Base-by-base conservation (phyloP, 2,113 vertebrate genomes). In the Xiphophorus maculatus region DNA sequence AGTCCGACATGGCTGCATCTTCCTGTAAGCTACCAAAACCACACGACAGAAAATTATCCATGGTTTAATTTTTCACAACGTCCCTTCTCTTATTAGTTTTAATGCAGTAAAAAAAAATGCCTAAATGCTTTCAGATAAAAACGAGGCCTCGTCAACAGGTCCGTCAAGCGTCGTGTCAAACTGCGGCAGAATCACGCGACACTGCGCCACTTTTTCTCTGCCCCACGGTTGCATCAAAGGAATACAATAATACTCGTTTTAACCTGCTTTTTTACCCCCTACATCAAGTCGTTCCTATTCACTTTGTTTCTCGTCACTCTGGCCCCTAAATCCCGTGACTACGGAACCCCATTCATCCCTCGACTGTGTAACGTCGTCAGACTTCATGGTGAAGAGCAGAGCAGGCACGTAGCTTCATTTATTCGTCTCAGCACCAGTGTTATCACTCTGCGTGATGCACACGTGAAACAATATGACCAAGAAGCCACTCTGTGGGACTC, bases 101-200 rank as follows among this genome's bases (percentile, higher is more conserved):
- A 2, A 17, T 27, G 4, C 11, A 37, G 10, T 37, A 33, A n/a
- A 27, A n/a, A 27, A 27, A 37, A 11, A 14, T 3, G 6, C 29
- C 11, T 29, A 58, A 13, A 0, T 17, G 8, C 8, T 74, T 65
- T 63, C 15, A 58, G 0, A 58, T 22, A 19, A 35, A 63, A 63
- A 30, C 3, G 9, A 29, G 67, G 60, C 65, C 80, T 62, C 32
- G 63, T 81, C 90, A 90, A 89, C 86, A 89, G 83, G 88, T 87
- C 54, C n/a, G 73, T 74, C 64, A 48, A 81, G 63, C 76, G 5
- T 48, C 14, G 44, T 69, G 63, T 74, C 77, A 73, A 92, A 88
- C 86, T 92, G 91, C 87, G 81, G 77, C 88, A 89, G 51, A 81
- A 87, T 86, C 61, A 62, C 71, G 88, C 87, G 79, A 66, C 88